These are phyloP conservation scores for Callocephalon fimbriatum DNA, from an alignment of 2,113 vertebrate species.

Conservation along the genomic window DNA sequence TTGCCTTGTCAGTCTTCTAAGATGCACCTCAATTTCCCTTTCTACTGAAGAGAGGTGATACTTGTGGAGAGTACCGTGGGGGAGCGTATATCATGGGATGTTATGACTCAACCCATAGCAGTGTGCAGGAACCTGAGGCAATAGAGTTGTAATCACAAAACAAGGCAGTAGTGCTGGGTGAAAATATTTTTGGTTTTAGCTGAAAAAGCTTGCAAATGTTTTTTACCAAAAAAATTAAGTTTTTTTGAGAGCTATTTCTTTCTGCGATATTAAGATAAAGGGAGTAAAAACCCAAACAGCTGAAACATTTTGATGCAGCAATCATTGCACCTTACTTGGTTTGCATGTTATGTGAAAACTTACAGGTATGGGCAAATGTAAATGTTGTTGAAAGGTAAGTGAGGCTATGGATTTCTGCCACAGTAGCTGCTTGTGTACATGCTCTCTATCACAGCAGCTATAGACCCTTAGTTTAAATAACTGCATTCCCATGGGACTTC, in stretches of 20 bases:
- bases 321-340: background rate
- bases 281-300: background rate
- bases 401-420: background rate
- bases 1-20: background rate
- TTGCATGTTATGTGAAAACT: background rate
- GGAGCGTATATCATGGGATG: background rate
- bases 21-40: background rate
- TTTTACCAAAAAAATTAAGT: background rate
- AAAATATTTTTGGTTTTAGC: background rate
- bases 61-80: background rate
- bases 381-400: background rate
- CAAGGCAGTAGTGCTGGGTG: background rate
- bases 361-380: background rate
- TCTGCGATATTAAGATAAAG: background rate
- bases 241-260: background rate
- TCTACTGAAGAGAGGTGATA: background rate
- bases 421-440: background rate
- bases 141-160: background rate
- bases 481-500: background rate
- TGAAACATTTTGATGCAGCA: background rate
- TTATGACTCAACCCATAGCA: accelerated
- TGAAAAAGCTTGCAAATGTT: background rate
- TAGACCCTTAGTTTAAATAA: background rate
- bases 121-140: background rate
- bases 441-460: background rate